Percentiles rank a stretch among this genome's conserved stretches.
Evolutionary conservation across 2,797 vertebrate species (phyloP).

Genomic region (Peromyscus nudipes): DNA sequence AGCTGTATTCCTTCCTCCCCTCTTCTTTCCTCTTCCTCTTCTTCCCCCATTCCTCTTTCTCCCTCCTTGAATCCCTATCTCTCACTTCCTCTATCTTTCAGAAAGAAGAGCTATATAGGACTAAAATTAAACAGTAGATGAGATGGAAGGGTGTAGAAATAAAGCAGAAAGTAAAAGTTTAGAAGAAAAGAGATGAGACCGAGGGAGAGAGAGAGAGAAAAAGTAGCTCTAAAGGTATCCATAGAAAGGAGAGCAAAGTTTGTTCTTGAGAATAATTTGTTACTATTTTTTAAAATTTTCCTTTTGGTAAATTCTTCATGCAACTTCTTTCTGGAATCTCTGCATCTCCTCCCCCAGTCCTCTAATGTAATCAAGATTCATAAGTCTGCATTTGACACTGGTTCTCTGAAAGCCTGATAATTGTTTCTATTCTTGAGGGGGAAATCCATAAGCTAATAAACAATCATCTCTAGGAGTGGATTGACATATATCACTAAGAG

Average conservation of each 20-base stretch:
- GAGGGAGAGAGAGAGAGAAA: background rate
- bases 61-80: background rate
- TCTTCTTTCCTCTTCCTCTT: background rate
- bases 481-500: background rate
- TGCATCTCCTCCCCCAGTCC: background rate
- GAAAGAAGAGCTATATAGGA: background rate
- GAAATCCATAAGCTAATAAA: background rate
- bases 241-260: background rate
- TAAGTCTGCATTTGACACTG: background rate
- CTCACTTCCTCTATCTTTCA: background rate
- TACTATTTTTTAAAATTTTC: background rate
- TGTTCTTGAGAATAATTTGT: background rate
- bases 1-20: background rate
- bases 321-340: background rate
- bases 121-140: background rate
- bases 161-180: background rate
- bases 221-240: background rate
- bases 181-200: background rate
- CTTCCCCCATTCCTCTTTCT: background rate
- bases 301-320: background rate
- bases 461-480: background rate
- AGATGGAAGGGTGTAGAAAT: background rate
- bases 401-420: background rate
- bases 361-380: background rate
- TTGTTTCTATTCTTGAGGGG: background rate